Conservation (phyloP, 2,797 vertebrate species). For the Hydrocynus forskahlii region DNA sequence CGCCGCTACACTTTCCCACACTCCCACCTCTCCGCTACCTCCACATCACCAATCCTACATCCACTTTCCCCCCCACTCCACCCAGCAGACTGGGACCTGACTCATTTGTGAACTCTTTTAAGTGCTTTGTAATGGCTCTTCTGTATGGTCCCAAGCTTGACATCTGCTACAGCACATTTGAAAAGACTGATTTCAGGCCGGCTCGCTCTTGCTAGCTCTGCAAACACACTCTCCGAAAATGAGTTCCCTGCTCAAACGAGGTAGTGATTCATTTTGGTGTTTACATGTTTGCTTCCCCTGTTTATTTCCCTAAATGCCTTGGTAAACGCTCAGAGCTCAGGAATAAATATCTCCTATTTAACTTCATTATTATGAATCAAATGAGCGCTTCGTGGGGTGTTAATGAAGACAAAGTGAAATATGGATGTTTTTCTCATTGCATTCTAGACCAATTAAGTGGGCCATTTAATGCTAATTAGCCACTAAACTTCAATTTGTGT, state of each 20-base stretch:
- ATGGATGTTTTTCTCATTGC: conserved; percentile 75
- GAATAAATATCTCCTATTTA: conserved; percentile 65
- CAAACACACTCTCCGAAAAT: conserved; percentile 37
- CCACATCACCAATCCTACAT: conserved; percentile 49
- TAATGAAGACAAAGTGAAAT: conserved; percentile 83
- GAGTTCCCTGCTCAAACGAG: conserved; percentile 39
- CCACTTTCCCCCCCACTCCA: conserved; percentile 30
- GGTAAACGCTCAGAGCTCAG: conserved; percentile 46
- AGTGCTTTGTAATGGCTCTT: conserved; percentile 41
- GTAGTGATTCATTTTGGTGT: conserved; percentile 54
- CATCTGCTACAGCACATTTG: conserved; percentile 34
- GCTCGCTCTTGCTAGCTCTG: conserved; percentile 18
- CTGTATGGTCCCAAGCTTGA: conserved; percentile 7
- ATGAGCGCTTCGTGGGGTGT: conserved; percentile 61
- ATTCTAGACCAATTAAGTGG: conserved; percentile 74
- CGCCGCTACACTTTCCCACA: conserved; percentile 40
- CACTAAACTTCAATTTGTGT: conserved; percentile 76
- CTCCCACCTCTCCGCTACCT: conserved; percentile 43
- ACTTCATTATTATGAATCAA: conserved; percentile 70
- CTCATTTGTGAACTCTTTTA: conserved; percentile 43
- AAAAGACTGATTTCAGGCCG: conserved; percentile 8
- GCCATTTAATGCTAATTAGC: conserved; percentile 80
- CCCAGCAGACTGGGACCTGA: conserved; percentile 46
- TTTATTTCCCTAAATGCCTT: conserved; percentile 53
- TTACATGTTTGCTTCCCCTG: conserved; percentile 57